Percentiles rank a stretch among this genome's conserved stretches.
phyloP scores from a whole-genome alignment of 1,140 invertebrate species.

The Anastrepha ludens region DNA sequence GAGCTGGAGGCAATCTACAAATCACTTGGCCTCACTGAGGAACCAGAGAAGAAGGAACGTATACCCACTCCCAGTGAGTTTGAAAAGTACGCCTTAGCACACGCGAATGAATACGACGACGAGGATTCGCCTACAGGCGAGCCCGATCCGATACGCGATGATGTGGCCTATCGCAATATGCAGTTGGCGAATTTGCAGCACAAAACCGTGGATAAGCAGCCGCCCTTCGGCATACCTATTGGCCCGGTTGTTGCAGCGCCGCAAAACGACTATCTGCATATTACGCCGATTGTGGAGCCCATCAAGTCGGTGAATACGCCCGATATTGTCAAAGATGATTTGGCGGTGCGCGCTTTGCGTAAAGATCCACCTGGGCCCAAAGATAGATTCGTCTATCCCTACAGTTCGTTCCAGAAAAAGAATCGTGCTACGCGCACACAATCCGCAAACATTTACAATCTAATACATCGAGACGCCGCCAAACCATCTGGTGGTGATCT shows the following conservation, averaged over 20 bases:
- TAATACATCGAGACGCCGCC: conserved; percentile 78
- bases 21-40: conserved; percentile 84
- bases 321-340: conserved; percentile 89
- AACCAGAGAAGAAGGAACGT: conserved; percentile 80
- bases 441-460: conserved; percentile 86
- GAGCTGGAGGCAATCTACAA: conserved; percentile 94
- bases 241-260: conserved; percentile 83
- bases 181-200: conserved; percentile 84
- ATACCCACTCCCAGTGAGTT: conserved; percentile 75
- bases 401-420: conserved; percentile 76
- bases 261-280: conserved; percentile 88
- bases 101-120: conserved; percentile 73
- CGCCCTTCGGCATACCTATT: conserved; percentile 91
- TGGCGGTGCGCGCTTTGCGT: conserved; percentile 87
- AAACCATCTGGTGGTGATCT: conserved; percentile 73
- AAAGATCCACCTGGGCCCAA: conserved; percentile 79
- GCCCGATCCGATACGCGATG: conserved; percentile 88
- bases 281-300: conserved; percentile 76
- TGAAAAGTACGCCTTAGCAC: conserved; percentile 68
- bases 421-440: conserved; percentile 85
- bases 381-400: conserved; percentile 63
- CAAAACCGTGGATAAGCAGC: conserved; percentile 86
- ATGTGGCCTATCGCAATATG: conserved; percentile 87
- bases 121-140: conserved; percentile 77
- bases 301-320: conserved; percentile 74